Evolutionary conservation across 2,797 vertebrate species (phyloP).

Genomic region (Esox masquinongy): DNA sequence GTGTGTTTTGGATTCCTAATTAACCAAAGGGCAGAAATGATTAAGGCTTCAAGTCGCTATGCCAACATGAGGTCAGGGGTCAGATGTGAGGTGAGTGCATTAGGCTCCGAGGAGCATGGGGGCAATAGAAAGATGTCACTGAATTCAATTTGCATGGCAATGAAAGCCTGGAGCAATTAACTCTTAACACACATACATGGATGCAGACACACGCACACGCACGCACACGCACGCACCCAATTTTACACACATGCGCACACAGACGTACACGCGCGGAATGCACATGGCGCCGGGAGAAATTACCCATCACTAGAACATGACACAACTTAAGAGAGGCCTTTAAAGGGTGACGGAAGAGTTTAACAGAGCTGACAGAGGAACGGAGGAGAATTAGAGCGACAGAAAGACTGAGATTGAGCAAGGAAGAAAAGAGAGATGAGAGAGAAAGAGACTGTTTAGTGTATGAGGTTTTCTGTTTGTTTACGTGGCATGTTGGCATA

Average conservation of each 20-base stretch:
- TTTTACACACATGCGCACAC: background rate
- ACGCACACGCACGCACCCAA: background rate
- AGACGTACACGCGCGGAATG: background rate
- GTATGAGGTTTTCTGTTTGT: conserved; percentile 3
- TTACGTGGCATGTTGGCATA: background rate
- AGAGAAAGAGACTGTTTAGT: background rate
- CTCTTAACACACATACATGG: background rate
- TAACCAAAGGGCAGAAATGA: conserved; percentile 9
- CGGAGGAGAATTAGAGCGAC: background rate
- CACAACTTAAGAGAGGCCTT: background rate
- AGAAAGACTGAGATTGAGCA: background rate
- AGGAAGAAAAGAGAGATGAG: background rate
- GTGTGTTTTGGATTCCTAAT: conserved; percentile 8
- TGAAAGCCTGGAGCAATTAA: conserved; percentile 9
- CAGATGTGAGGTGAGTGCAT: background rate
- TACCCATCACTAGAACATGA: conserved; percentile 11
- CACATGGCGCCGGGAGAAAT: background rate
- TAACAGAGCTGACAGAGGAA: background rate
- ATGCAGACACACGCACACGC: background rate
- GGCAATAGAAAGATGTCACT: conserved; percentile 4
- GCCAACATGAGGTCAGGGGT: conserved; percentile 3
- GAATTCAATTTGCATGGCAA: conserved; percentile 17
- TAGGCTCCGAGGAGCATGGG: background rate
- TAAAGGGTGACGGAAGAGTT: conserved; percentile 1
- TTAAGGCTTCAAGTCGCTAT: conserved; percentile 7